Percentiles rank a stretch among this genome's conserved stretches.
These are phyloP conservation scores for Poecile montanus DNA, from an alignment of 2,797 vertebrate species.

Conservation along the genomic window DNA sequence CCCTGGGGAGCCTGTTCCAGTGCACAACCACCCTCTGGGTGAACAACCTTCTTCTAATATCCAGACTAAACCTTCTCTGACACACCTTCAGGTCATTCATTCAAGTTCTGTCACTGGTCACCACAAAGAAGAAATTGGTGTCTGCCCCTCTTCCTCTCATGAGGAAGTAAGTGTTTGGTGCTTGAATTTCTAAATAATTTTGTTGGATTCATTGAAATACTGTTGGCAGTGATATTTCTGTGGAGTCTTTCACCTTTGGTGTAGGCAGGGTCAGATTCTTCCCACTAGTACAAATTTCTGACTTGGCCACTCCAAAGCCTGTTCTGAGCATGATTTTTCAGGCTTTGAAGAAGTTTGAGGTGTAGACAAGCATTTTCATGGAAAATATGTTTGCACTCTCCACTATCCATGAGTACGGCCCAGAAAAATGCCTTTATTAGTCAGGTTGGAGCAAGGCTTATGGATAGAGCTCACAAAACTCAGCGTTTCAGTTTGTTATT, in stretches of 20 bases:
- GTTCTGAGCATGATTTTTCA: background rate
- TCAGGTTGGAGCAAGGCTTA: background rate
- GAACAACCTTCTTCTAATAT: background rate
- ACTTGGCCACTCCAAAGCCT: background rate
- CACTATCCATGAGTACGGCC: background rate
- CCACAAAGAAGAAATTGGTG: background rate
- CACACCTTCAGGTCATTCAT: background rate
- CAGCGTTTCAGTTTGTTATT: background rate
- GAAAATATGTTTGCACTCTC: background rate
- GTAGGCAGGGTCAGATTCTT: background rate
- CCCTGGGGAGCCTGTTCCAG: background rate
- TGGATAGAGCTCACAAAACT: background rate
- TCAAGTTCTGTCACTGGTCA: background rate
- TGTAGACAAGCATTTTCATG: accelerated
- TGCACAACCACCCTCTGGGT: accelerated
- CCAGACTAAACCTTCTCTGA: background rate
- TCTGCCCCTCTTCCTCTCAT: background rate
- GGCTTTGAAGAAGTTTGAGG: background rate
- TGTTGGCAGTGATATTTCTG: background rate
- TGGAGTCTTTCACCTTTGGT: background rate
- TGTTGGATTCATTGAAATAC: background rate
- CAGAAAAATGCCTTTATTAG: background rate
- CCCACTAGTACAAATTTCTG: background rate
- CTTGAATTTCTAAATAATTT: background rate
- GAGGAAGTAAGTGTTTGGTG: background rate